A percentile compares a stretch with the other conserved stretches of the same genome.
These are phyloP conservation scores for Lophotriccus pileatus DNA, from an alignment of 2,797 vertebrate genomes.

Conservation along the genomic window DNA sequence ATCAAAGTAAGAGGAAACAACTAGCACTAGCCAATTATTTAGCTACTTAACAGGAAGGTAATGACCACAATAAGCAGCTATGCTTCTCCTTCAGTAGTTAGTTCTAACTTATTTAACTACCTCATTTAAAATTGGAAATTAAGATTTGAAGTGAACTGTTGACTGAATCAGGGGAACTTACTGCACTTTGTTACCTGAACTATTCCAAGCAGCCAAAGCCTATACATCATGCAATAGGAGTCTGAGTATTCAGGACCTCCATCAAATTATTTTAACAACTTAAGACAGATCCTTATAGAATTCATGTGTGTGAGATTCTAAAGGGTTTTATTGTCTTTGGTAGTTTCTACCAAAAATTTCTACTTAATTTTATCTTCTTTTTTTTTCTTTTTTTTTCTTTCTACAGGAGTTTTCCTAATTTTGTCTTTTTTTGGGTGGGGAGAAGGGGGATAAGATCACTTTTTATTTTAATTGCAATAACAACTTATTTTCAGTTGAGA, in stretches of 20 bases:
- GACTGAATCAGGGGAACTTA: neutral
- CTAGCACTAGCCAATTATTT: neutral
- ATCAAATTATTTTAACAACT: neutral
- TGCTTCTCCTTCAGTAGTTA: neutral
- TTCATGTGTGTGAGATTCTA: neutral
- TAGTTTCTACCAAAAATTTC: neutral
- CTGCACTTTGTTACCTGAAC: neutral
- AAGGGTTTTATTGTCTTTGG: neutral
- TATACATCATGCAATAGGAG: neutral
- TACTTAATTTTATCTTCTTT: neutral
- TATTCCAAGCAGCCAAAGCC: neutral
- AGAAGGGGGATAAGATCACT: neutral
- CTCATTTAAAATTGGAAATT: neutral
- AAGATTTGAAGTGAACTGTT: neutral
- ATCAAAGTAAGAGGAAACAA: neutral
- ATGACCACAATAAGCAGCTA: neutral
- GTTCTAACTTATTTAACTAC: neutral
- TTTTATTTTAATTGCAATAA: neutral
- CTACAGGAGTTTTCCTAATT: neutral
- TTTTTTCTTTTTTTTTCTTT: neutral
- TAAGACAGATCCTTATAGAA: neutral
- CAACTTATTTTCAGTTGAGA: neutral
- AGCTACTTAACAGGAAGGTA: neutral
- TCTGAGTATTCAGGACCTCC: neutral
- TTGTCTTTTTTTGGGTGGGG: rapidly evolving